Evolutionary conservation across 2,113 vertebrate genomes (phyloP).

Genomic region (Buteo buteo): DNA sequence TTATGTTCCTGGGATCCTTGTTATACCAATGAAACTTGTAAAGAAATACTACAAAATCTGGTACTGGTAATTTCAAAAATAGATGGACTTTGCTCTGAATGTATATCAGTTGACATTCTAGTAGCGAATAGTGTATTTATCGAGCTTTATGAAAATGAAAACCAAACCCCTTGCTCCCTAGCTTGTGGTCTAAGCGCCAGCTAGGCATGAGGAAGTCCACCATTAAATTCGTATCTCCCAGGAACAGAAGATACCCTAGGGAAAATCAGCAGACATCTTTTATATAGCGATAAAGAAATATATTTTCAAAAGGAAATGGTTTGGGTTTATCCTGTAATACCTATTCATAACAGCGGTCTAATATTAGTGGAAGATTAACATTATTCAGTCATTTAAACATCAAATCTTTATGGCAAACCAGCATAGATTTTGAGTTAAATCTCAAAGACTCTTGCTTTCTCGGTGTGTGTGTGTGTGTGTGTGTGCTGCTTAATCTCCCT

Average conservation of each 20-base stretch:
- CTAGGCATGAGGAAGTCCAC: background rate
- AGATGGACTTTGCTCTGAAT: background rate
- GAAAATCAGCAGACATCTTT: slow-evolving; percentile 3
- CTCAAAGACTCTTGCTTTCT: slow-evolving; percentile 15
- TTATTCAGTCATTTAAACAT: background rate
- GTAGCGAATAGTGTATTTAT: background rate
- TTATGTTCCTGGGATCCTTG: background rate
- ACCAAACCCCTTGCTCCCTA: background rate
- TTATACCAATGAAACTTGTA: background rate
- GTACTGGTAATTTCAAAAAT: background rate
- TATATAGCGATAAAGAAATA: background rate
- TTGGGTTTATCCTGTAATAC: background rate
- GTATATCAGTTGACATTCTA: background rate
- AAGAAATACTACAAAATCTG: background rate
- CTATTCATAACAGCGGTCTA: background rate
- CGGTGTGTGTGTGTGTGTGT: background rate
- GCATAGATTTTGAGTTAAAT: slow-evolving; percentile 7
- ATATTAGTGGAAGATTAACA: background rate
- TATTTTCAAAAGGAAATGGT: background rate
- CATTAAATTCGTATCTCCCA: background rate
- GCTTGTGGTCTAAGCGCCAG: background rate
- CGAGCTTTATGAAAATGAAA: background rate
- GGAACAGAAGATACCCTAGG: background rate
- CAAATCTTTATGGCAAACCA: background rate
- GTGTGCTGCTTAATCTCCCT: slow-evolving; percentile 19